These are phyloP conservation scores for Meandrina meandrites DNA, from an alignment of 92 coral and sea anemone genomes.

Conservation along the genomic window DNA sequence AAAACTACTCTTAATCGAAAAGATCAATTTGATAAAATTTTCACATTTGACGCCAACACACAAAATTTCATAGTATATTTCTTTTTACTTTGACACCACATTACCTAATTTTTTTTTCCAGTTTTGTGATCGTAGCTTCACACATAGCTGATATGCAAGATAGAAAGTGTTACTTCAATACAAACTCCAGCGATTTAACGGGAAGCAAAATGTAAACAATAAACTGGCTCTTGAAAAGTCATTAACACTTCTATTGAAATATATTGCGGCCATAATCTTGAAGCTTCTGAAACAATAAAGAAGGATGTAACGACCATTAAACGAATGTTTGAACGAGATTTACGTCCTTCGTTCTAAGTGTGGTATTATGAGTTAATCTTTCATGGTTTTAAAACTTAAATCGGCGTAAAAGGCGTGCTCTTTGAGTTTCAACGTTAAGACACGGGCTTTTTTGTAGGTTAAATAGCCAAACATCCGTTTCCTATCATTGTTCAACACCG, in stretches of 20 bases:
- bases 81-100: neutral
- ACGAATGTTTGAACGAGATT: neutral
- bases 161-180: neutral
- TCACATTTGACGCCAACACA: neutral
- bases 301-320: neutral
- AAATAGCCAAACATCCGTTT: constrained; percentile 34
- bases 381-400: neutral
- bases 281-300: neutral
- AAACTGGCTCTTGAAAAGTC: neutral
- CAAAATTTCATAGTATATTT: neutral
- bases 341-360: constrained; percentile 1
- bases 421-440: neutral
- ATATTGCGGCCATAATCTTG: neutral
- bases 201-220: constrained; percentile 9
- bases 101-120: neutral
- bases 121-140: neutral
- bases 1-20: neutral
- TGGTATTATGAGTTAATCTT: neutral
- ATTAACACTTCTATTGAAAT: constrained; percentile 15
- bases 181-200: neutral
- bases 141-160: neutral
- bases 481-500: constrained; percentile 15
- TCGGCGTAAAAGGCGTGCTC: neutral
- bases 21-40: neutral
- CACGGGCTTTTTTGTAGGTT: neutral